A percentile compares a stretch with the other conserved stretches of the same genome.
Conservation (phyloP, 2,888 invertebrate species). For the Ochlodes sylvanus region DNA sequence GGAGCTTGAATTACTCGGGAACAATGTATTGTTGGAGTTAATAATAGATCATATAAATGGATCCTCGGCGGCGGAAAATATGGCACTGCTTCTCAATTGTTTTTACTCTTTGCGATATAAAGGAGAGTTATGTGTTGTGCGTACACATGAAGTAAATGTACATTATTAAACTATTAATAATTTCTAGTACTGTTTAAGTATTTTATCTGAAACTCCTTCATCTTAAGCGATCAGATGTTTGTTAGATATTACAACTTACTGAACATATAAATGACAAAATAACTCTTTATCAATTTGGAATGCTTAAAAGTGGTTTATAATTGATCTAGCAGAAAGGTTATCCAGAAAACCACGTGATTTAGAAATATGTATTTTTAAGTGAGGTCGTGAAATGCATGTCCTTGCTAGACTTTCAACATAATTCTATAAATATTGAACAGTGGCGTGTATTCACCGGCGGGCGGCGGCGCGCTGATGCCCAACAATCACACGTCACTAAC, state of each 20-base stretch:
- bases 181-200: not conserved
- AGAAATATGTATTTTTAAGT: not conserved
- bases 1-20: constrained; percentile 37
- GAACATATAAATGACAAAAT: too few species aligned
- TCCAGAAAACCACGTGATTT: too few species aligned
- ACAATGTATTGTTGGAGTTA: constrained; percentile 8
- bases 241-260: not conserved
- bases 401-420: constrained; percentile 26
- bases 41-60: constrained; percentile 1
- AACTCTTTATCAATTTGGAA: too few species aligned
- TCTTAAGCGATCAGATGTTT: not conserved
- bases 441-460: constrained; percentile 35
- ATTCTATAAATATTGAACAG: constrained; percentile 42
- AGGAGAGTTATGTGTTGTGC: not conserved
- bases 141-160: not conserved
- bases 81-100: not conserved
- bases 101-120: not conserved
- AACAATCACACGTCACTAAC: constrained; percentile 40
- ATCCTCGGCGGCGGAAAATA: not conserved
- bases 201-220: not conserved
- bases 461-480: constrained; percentile 8
- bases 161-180: not conserved
- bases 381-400: not conserved
- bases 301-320: too few species aligned
- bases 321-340: too few species aligned